Evolutionary conservation across 2,888 invertebrate genomes (phyloP), one percentile per base, ranked within the genome.

Genomic region (Camptogramma bilineatum): DNA sequence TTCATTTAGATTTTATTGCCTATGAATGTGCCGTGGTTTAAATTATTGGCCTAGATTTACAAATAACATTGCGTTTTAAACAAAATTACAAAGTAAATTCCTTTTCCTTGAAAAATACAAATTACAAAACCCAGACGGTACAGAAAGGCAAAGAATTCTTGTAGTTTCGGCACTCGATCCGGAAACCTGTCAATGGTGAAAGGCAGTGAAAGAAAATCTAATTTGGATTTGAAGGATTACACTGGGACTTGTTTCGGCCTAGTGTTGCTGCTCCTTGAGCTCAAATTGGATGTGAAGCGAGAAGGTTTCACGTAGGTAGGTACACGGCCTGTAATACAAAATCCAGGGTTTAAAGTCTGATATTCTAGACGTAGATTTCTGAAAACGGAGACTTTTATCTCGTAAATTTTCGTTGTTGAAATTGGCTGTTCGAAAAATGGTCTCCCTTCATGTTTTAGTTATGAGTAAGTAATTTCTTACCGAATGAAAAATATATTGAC

Each of bases 141-240:
- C 79, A 80, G 72, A 77, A 72, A 44, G 77, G 68, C 66, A 68
- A 53, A 62, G 62, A 53, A 62, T 66, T 52, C 56, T 61, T 67
- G 56, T 69, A 67, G 67, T 66, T 63, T 54, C 64, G 70, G 55
- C 59, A 66, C 67, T 67, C 71, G 73, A 70, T 67, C 68, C 75
- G 80, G 80, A 84, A 86, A 82, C 87, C 88, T 80, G 85, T 89
- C 88, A 91, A 90, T 91, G 87, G 88, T 87, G 84, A 80, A 83
- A 82, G 82, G 82, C 83, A 79, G 77, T 90, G 90, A 91, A 91
- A 90, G 91, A 91, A 91, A 92, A 92, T 91, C 91, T 91, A 90
- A 91, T 92, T 92, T 91, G 91, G 92, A 92, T 92, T 91, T 91
- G 87, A 90, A 83, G 88, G 91, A 92, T 92, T 91, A 91, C 91